These are phyloP conservation scores for Ascidia mentula DNA, from an alignment of 23 tunicate genomes.

Conservation along the genomic window DNA sequence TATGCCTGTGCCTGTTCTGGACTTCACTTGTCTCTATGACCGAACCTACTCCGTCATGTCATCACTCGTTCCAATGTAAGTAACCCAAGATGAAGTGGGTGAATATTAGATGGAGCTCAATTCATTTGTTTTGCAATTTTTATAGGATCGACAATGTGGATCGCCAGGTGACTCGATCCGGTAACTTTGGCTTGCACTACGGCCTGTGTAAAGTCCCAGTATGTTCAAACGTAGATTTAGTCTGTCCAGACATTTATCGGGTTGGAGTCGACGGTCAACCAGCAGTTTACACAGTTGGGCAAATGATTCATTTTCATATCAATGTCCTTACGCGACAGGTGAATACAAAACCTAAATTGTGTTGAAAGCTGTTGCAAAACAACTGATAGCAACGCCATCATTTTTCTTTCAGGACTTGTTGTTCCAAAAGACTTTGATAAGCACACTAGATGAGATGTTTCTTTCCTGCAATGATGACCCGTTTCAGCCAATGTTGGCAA, in stretches of 20 bases:
- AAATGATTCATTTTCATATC: not conserved
- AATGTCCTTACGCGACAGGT: not conserved
- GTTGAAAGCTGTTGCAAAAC: not conserved
- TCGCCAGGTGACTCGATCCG: not conserved
- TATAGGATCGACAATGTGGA: not conserved
- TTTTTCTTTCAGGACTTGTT: not conserved
- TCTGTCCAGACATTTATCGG: not conserved
- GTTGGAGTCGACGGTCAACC: not conserved
- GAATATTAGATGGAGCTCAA: no score
- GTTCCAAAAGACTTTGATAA: not conserved
- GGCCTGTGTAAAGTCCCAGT: not conserved
- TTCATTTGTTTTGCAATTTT: no score
- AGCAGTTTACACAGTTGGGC: not conserved
- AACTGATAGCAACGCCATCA: not conserved
- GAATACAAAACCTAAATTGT: not conserved
- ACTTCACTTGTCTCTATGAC: not conserved
- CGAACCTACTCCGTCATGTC: not conserved
- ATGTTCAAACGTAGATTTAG: not conserved
- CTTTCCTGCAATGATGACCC: not conserved
- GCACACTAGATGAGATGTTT: not conserved
- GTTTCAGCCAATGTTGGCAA: not conserved
- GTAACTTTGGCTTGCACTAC: not conserved
- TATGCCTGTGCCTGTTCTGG: not conserved
- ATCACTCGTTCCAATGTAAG: not conserved
- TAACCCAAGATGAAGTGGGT: no score